Conservation (phyloP, 2,113 vertebrate genomes). For the Theristicus caerulescens region DNA sequence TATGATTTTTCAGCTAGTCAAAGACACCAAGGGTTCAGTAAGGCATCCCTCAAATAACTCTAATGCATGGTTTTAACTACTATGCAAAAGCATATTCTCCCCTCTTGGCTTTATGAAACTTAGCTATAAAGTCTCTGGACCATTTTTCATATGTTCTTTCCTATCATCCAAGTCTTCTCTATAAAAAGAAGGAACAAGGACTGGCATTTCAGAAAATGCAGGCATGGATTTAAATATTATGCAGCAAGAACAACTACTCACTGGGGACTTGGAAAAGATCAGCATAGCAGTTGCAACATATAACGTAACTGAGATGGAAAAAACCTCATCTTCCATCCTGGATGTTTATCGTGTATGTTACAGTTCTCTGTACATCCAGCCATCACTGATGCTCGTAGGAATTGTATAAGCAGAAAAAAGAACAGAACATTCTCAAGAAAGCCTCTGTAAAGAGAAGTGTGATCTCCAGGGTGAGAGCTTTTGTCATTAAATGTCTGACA, state of each 20-base stretch:
- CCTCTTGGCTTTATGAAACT: background rate
- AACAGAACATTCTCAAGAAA: constrained; percentile 38
- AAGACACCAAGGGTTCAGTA: background rate
- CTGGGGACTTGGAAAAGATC: background rate
- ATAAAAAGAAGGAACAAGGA: background rate
- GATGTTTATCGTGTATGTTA: constrained; percentile 2
- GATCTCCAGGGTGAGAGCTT: background rate
- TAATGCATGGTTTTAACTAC: background rate
- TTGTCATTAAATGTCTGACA: background rate
- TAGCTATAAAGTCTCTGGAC: background rate
- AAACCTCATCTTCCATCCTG: background rate
- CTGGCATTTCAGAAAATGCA: background rate
- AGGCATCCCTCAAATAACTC: background rate
- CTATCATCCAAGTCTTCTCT: background rate
- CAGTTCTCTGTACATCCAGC: background rate
- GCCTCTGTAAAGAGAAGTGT: background rate
- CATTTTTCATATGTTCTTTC: background rate
- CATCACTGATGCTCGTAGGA: background rate
- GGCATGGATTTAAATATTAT: background rate
- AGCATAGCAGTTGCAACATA: background rate
- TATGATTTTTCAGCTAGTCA: background rate
- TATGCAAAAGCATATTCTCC: background rate
- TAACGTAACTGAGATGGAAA: background rate
- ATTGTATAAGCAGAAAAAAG: background rate
- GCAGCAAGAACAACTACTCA: background rate